Evolutionary conservation across 2,797 vertebrate species (phyloP).

Genomic region (Macropus fuliginosus): DNA sequence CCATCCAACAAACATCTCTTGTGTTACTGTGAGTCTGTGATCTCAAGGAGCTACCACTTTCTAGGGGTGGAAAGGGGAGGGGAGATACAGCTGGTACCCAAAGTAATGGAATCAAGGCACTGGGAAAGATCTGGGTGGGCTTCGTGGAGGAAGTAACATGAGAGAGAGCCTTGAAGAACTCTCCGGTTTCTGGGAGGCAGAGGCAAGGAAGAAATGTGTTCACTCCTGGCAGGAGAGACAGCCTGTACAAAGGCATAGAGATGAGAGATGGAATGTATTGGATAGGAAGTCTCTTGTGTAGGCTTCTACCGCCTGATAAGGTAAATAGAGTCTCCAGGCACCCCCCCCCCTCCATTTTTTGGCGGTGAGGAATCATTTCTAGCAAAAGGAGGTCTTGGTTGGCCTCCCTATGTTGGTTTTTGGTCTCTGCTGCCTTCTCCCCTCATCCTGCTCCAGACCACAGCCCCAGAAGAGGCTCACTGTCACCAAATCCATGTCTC

Average conservation of each 20-base stretch:
- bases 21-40: too few relatives aligned
- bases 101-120: not conserved
- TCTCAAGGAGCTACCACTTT: not conserved
- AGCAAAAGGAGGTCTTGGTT: not conserved
- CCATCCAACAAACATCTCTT: not conserved
- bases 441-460: not conserved
- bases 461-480: too few relatives aligned
- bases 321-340: too few relatives aligned
- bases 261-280: not conserved
- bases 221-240: too few relatives aligned
- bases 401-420: not conserved
- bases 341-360: too few relatives aligned
- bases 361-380: not conserved
- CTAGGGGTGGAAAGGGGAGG: not conserved
- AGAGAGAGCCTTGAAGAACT: not conserved
- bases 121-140: not conserved
- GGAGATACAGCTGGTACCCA: not conserved
- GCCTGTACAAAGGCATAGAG: not conserved
- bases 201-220: not conserved
- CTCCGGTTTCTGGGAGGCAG: not conserved
- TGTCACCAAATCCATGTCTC: too few relatives aligned
- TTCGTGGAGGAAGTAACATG: not conserved
- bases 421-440: not conserved
- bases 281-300: not conserved
- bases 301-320: too few relatives aligned